Evolutionary conservation across 1,140 invertebrate species (phyloP).

Genomic region (Tetramorium alpestre): DNA sequence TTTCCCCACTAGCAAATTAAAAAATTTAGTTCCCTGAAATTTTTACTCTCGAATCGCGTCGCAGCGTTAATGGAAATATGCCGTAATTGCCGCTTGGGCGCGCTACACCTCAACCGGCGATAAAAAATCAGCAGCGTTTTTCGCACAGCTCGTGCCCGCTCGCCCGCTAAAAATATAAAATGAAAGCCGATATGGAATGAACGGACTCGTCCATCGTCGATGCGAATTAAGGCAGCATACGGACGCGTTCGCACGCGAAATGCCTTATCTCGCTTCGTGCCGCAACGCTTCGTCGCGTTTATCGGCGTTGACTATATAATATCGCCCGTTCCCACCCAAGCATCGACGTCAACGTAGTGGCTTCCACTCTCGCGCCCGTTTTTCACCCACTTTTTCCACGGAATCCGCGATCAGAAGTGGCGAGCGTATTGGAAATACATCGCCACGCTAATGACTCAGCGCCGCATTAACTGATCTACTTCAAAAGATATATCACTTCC

Average conservation of each 20-base stretch:
- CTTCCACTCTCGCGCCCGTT: slow-evolving; percentile 19
- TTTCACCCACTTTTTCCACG: slow-evolving; percentile 38
- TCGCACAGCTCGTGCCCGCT: not conserved
- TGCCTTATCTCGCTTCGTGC: slow-evolving; percentile 56
- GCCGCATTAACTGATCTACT: slow-evolving; percentile 11
- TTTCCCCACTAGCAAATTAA: slow-evolving; percentile 21
- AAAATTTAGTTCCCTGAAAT: slow-evolving; percentile 29
- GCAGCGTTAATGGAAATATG: slow-evolving; percentile 52
- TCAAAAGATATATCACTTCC: slow-evolving; percentile 12
- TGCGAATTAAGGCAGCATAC: slow-evolving; percentile 49
- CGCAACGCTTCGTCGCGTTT: slow-evolving; percentile 50
- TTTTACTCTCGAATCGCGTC: slow-evolving; percentile 25
- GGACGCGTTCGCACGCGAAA: slow-evolving; percentile 53
- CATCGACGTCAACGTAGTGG: slow-evolving; percentile 19
- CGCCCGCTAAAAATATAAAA: slow-evolving; percentile 40
- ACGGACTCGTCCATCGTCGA: slow-evolving; percentile 34
- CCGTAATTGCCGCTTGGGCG: slow-evolving; percentile 46
- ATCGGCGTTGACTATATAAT: slow-evolving; percentile 35
- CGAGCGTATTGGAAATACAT: slow-evolving; percentile 52
- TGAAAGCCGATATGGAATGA: slow-evolving; percentile 47
- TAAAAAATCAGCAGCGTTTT: slow-evolving; percentile 37
- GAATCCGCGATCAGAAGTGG: slow-evolving; percentile 21
- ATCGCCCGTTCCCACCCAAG: slow-evolving; percentile 9
- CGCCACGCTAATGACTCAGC: slow-evolving; percentile 51
- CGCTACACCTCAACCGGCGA: slow-evolving; percentile 26